A percentile compares a stretch with the other conserved stretches of the same genome.
These are phyloP conservation scores for Dicrurus megarhynchus DNA, from an alignment of 2,113 vertebrate species.

Conservation along the genomic window DNA sequence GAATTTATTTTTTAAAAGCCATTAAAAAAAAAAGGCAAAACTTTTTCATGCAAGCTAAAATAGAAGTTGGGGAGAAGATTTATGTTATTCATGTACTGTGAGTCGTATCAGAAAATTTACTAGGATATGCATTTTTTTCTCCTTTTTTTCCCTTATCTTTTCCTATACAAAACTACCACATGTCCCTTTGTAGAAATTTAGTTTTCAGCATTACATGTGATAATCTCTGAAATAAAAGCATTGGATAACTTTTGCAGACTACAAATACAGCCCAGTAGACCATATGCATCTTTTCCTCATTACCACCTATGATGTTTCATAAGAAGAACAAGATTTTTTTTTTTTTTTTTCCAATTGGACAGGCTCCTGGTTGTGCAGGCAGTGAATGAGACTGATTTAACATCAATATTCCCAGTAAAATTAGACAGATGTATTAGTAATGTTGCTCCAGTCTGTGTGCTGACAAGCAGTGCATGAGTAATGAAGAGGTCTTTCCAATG, in stretches of 20 bases:
- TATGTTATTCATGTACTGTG: background rate
- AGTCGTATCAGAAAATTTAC: background rate
- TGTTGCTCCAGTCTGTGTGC: conserved; percentile 30
- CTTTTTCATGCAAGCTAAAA: background rate
- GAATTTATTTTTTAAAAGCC: background rate
- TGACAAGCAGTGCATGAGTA: conserved; percentile 63
- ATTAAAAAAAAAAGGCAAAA: background rate
- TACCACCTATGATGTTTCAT: background rate
- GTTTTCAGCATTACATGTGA: background rate
- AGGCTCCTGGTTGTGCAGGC: background rate
- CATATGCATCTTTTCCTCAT: background rate
- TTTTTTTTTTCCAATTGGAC: background rate
- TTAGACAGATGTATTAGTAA: conserved; percentile 50
- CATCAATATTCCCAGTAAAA: conserved; percentile 54
- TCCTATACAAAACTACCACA: background rate
- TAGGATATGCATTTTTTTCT: background rate
- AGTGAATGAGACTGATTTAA: background rate
- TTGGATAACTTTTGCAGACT: background rate
- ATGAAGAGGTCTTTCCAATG: conserved; percentile 51
- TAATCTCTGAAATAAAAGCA: background rate
- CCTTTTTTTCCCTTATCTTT: background rate
- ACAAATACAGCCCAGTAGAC: background rate
- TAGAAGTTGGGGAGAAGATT: background rate
- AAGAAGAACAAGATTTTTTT: background rate
- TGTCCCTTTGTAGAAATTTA: background rate